Percentiles rank a stretch among this genome's conserved stretches.
Conservation (phyloP, 2,797 vertebrate genomes). For the Pipistrellus pygmaeus region DNA sequence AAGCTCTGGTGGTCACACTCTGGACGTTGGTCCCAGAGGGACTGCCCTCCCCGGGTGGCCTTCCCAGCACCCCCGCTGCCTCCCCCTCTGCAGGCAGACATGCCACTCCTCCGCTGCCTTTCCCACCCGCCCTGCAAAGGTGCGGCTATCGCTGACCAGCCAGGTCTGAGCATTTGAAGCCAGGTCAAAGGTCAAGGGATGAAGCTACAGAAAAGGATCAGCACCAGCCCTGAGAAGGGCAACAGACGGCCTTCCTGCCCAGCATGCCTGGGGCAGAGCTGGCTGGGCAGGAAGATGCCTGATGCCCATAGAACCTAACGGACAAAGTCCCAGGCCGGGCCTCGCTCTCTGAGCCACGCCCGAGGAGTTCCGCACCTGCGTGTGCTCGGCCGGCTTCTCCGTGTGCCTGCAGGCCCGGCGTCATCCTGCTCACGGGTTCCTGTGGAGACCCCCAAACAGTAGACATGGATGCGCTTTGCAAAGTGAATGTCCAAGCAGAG, state of each 20-base stretch:
- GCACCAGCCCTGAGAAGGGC: too few relatives aligned
- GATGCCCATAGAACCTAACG: background rate
- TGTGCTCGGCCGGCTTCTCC: background rate
- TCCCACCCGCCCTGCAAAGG: background rate
- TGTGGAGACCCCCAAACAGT: background rate
- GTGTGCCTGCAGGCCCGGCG: background rate
- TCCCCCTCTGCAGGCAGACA: background rate
- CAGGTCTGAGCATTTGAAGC: background rate
- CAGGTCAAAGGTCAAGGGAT: background rate
- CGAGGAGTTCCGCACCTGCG: background rate
- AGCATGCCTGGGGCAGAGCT: background rate
- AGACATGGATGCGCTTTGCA: background rate
- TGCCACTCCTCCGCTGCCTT: too few relatives aligned
- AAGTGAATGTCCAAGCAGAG: background rate
- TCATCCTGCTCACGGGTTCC: background rate
- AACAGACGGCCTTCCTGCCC: background rate
- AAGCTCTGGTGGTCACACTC: background rate
- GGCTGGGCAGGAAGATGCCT: background rate
- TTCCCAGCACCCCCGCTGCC: background rate
- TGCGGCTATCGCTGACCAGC: background rate
- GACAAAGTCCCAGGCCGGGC: background rate
- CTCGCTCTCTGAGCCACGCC: too few relatives aligned
- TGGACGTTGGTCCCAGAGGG: background rate
- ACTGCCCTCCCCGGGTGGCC: background rate
- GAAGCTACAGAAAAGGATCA: background rate